Conservation (phyloP, 2,888 invertebrate genomes). For the Acrocera orbiculus region DNA sequence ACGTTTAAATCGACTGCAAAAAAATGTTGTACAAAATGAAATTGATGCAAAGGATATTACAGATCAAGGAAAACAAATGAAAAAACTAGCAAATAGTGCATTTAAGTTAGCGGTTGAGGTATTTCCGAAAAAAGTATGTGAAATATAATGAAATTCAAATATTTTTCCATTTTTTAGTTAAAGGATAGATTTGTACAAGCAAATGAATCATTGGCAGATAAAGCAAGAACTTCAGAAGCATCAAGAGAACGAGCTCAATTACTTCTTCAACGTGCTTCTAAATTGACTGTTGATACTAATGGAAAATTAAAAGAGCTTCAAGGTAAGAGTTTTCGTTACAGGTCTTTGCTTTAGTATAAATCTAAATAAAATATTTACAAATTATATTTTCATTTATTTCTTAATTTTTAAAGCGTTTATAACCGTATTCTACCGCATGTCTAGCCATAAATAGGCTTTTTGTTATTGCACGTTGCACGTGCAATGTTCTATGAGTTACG, state of each 20-base stretch:
- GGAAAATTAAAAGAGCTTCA: conserved; percentile 53
- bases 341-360: too few species aligned
- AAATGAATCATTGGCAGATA: conserved; percentile 49
- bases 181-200: conserved; percentile 54
- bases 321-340: too few species aligned
- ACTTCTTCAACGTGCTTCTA: conserved; percentile 61
- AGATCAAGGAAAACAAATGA: conserved; percentile 55
- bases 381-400: not conserved
- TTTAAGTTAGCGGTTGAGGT: conserved; percentile 40
- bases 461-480: too few species aligned
- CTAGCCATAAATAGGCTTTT: too few species aligned
- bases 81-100: conserved; percentile 51
- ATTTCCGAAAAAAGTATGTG: conserved; percentile 3
- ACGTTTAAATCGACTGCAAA: conserved; percentile 57
- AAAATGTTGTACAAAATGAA: conserved; percentile 65
- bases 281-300: conserved; percentile 62
- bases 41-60: conserved; percentile 66
- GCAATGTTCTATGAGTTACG: too few species aligned
- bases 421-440: too few species aligned
- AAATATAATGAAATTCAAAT: not conserved
- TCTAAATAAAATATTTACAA: conserved; percentile 12
- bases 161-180: conserved; percentile 25
- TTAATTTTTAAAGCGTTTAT: too few species aligned
- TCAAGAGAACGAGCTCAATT: conserved; percentile 63
- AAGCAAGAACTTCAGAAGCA: conserved; percentile 55